Base-by-base conservation (phyloP, 2,113 vertebrate species). In the Lycocorax pyrrhopterus region DNA sequence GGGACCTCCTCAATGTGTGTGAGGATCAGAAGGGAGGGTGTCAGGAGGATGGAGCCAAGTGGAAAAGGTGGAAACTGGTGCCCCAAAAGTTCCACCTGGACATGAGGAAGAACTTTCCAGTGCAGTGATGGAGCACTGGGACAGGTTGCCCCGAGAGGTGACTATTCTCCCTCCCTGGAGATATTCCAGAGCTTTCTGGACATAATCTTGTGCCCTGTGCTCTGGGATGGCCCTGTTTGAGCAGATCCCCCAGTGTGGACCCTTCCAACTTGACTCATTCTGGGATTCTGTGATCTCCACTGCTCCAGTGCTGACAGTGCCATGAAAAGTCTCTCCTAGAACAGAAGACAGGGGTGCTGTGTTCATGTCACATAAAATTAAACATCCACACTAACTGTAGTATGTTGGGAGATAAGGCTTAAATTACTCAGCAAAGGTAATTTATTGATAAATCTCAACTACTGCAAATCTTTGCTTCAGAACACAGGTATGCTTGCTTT, bases 91-190 rank as follows among this genome's bases (percentile, higher is more conserved):
- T 76, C 47, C 63, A 27, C 14, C 14, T 20, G 55, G 32, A 13
- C 2, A 13, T 4, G n/a, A 62, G 46, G 55, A 35, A 55, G 16
- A 64, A 46, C 12, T 60, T 75, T 10, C 4, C 25, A 27, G 13
- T 16, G 13, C 26, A 25, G 30, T 26, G 47, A 35, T 12, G 0
- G 0, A 41, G 47, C 25, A 5, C 46, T 10, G 41, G 29, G n/a
- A 53, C 16, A 41, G 55, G 9, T 2, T 68, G 13, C 10, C 25
- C 53, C 35, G 53, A 60, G 14, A 32, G n/a, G n/a, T 19, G 41
- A 41, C 6, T 14, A 7, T 76, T 69, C 12, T 35, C 39, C 39
- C 25, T 75, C 47, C 18, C 29, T 53, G 47, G 20, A 41, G 20
- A 16, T 30, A 68, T 55, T 39, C 39, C 47, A 53, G 47, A 53